Base-by-base conservation (phyloP, 2,797 vertebrate species). In the Eulemur albifrons region DNA sequence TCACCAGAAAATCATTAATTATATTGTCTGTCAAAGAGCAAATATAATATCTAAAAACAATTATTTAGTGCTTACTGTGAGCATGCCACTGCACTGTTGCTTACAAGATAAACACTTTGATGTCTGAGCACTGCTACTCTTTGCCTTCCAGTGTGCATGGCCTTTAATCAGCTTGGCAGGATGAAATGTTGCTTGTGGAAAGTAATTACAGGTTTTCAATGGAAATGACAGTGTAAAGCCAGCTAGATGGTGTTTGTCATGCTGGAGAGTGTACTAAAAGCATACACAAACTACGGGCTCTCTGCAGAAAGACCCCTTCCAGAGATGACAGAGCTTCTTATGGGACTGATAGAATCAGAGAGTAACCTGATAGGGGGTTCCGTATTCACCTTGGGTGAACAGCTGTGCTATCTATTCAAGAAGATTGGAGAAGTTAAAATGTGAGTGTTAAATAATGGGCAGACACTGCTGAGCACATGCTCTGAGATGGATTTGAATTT, bases 161-260 rank as follows among this genome's bases (percentile, higher is more conserved):
- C 94, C 97, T 98, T 98, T 98, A 98, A 98, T 98, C 97, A 96
- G 94, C 96, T 97, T 98, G 98, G 97, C 94, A 97, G 97, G 57
- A 75, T 98, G 93, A 98, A 98, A 97, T 98, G 97, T 93, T 0
- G 89, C 96, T 96, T 98, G 96, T 96, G 76, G 87, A 97, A 98
- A 96, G 98, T 98, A 98, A 99, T 99, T 98, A 95, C 75, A 93
- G 98, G 98, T 98, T 99, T 97, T 98, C 97, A 97, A 57, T 23
- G 86, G 96, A 98, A 99, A 98, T 98, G 96, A 96, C 94, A 98
- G 96, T 90, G 93, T 98, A 97, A 97, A 93, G 86, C 86, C 94
- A 97, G 92, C 97, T 98, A 45, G 91, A 98, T 98, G 96, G 89
- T 97, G 94, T 98, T 99, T 98, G 96, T 98, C 97, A 96, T 48